Evolutionary conservation across 2,888 invertebrate species (phyloP).

Genomic region (Lithosia quadra): DNA sequence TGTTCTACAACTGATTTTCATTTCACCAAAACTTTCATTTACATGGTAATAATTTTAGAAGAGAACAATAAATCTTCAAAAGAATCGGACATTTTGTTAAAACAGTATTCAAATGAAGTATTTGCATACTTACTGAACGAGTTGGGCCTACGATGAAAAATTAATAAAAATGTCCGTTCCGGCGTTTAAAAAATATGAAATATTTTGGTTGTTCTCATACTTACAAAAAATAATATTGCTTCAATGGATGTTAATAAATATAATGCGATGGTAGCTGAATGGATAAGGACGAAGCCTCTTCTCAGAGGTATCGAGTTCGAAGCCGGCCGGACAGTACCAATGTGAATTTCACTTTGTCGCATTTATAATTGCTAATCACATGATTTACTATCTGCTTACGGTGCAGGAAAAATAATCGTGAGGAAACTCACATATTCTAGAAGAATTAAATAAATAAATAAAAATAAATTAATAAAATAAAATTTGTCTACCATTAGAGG

Average conservation of each 20-base stretch:
- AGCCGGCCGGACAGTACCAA: no score
- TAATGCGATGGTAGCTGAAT: no score
- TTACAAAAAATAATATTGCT: background rate
- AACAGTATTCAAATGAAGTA: slow-evolving; percentile 6
- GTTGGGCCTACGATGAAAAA: background rate
- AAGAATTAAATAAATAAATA: no score
- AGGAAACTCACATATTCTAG: no score
- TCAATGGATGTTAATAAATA: background rate
- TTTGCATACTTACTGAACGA: slow-evolving; percentile 8
- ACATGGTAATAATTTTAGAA: slow-evolving; percentile 31
- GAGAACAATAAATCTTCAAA: slow-evolving; percentile 22
- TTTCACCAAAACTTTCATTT: slow-evolving; percentile 33
- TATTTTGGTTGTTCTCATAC: background rate
- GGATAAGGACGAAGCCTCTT: no score
- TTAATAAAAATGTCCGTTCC: background rate
- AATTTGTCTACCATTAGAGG: no score
- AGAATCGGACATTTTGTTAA: slow-evolving; percentile 15
- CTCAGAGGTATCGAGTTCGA: no score
- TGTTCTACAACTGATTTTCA: slow-evolving; percentile 24
- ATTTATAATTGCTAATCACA: no score
- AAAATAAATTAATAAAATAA: no score
- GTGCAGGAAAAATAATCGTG: no score
- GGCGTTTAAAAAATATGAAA: background rate
- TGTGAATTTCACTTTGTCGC: no score
- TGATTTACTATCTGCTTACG: no score